Percentiles rank a stretch among this genome's conserved stretches.
Conservation (phyloP, 1,140 invertebrate genomes). For the Panonychus citri region DNA sequence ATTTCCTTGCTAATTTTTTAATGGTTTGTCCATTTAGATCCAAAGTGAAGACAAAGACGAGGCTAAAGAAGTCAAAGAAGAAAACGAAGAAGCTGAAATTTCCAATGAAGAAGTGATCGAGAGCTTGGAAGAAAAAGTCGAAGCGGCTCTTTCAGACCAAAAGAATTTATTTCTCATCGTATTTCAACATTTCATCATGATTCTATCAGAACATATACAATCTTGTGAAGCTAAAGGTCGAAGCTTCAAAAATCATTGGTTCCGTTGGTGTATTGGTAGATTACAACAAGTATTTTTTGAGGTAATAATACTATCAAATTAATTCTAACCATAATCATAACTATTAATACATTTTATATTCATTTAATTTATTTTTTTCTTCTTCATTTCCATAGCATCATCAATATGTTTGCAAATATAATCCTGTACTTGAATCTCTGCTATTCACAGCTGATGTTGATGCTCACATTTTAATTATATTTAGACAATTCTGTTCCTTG, state of each 20-base stretch:
- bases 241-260: slow-evolving; percentile 87
- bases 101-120: slow-evolving; percentile 44
- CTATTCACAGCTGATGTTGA: slow-evolving; percentile 90
- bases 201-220: slow-evolving; percentile 82
- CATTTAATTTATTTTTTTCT: slow-evolving; percentile 4
- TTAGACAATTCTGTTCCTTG: slow-evolving; percentile 80
- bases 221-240: slow-evolving; percentile 72
- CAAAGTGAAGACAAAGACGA: slow-evolving; percentile 26
- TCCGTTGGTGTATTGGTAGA: slow-evolving; percentile 80
- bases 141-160: slow-evolving; percentile 79
- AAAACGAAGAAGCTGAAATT: slow-evolving; percentile 28
- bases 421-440: slow-evolving; percentile 71
- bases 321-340: not conserved
- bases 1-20: not conserved
- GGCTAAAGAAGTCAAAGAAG: slow-evolving; percentile 22
- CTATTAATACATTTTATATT: not conserved
- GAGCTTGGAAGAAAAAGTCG: slow-evolving; percentile 80
- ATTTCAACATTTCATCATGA: slow-evolving; percentile 88
- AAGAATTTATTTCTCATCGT: slow-evolving; percentile 92
- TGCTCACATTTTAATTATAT: slow-evolving; percentile 81
- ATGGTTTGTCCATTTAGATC: not conserved
- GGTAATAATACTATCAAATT: slow-evolving; percentile 43
- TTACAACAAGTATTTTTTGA: slow-evolving; percentile 81
- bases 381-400: slow-evolving; percentile 43
- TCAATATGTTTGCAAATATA: slow-evolving; percentile 92